Evolutionary conservation across 2,113 vertebrate genomes (phyloP).

Genomic region (Empidonax traillii): DNA sequence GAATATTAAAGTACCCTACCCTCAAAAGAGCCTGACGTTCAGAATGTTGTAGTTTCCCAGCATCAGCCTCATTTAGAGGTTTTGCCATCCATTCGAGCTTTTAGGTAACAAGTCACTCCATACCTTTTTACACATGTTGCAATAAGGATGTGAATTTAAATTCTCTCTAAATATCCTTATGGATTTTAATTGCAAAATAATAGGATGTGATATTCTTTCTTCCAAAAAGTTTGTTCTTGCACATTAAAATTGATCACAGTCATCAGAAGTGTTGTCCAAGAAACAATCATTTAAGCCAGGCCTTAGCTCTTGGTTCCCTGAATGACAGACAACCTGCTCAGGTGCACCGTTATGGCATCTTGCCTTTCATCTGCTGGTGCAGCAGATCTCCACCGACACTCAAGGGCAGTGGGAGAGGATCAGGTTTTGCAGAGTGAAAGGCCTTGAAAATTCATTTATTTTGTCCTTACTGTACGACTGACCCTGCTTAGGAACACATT

Average conservation of each 20-base stretch:
- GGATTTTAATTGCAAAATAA: not conserved
- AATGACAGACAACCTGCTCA: not conserved
- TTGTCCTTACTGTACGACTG: not conserved
- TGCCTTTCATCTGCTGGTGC: not conserved
- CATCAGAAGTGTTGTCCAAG: not conserved
- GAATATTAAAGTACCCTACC: not conserved
- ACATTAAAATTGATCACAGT: not conserved
- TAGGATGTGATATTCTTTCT: not conserved
- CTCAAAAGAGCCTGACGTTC: not conserved
- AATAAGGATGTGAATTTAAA: not conserved
- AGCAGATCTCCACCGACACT: not conserved
- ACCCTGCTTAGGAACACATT: fast-evolving
- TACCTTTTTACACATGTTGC: not conserved
- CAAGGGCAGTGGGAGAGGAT: not conserved
- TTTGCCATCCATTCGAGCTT: not conserved
- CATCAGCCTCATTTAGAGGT: not conserved
- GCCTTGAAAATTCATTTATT: not conserved
- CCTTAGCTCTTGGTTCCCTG: not conserved
- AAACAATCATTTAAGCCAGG: not conserved
- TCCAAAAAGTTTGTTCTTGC: not conserved
- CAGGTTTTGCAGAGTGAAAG: not conserved
- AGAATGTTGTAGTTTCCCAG: not conserved
- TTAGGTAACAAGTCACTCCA: not conserved
- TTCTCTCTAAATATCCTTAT: not conserved
- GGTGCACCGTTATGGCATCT: fast-evolving